Base-by-base conservation (phyloP, 2,888 invertebrate species). In the Drosophila phalerata region DNA sequence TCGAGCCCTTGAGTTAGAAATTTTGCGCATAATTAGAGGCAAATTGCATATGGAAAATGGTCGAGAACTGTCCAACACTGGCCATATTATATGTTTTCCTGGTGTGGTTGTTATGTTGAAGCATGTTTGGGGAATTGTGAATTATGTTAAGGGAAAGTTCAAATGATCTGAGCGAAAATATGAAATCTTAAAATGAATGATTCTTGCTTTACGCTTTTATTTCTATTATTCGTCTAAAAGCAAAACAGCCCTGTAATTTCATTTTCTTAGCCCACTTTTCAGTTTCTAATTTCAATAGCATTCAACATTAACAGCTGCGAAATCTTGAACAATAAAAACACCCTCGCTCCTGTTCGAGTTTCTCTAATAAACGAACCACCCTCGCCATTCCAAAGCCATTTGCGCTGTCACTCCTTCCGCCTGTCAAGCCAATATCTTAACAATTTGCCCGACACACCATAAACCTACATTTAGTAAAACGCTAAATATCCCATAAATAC, bases 21-120 rank as follows among this genome's bases (percentile, higher is more conserved):
- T 85, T 88, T 88, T 88, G 88, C 83, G 84, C 84, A 85, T 85
- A 88, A 85, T 85, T 85, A 88, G 84, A 77, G 84, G 85, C 86
- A 79, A 88, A 85, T 85, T 85, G 86, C 83, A 85, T 82, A 88
- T 85, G 88, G 85, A 65, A 85, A 82, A 79, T 71, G 69, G 62
- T 57, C 48, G 61, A 48, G 40, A 43, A 52, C 55, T 67, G 72
- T 66, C 60, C 60, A 70, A 34, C 63, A 62, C 61, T 63, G 40
- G 42, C 30, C 58, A 34, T 61, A 37, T 38, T 51, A 28, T 53
- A 6, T n/a, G 19, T 55, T 56, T 28, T 11, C 17, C 22, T 42
- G 15, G 25, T 28, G 55, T 17, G 61, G 19, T 22, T 38, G 32
- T 15, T 51, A 9, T 19, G 34, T 63, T 63, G 55, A 62, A 37